Base-by-base conservation (phyloP, 2,113 vertebrate genomes). In the Hassar affinis region DNA sequence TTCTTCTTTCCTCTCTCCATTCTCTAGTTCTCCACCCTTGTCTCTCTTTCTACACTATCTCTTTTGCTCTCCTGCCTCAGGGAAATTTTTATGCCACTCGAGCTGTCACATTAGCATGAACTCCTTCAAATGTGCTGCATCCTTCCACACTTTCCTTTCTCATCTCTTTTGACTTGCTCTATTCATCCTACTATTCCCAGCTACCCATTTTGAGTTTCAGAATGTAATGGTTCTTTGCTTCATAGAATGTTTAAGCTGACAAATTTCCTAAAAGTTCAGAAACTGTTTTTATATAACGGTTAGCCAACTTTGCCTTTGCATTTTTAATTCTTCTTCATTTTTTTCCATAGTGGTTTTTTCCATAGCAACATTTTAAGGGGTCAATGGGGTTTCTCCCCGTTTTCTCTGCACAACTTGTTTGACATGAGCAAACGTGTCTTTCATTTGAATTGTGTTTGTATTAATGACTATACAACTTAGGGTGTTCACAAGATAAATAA, bases 91-190 rank as follows among this genome's bases (percentile, higher is more conserved):
- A 62, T 45, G 81, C 81, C 69, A 82, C 71, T 82, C 57, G 3
- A 49, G 71, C 69, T 75, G 81, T 82, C 81, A 82, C 81, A 74
- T 74, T 61, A 82, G 56, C 81, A 72, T 75, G 62, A 72, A 82
- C 56, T 82, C 42, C 71, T 82, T 10, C 57, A 82, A 82, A 82
- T 51, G 7, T 61, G 56, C 56, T 82, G 27, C 35, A 49, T 82
- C 38, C n/a, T 25, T 82, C 57, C 57, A 72, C 27, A 35, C 38
- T 51, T 61, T 80, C 6, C 30, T 20, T 57, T 59, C 54, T 47
- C 54, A 49, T 52, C 20, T 22, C 11, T 52, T 61, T 8, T 25
- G 2, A 7, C 4, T 59, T 11, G 64, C n/a, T 27, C 3, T 47
- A n/a, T 61, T 59, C 38, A 59, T 47, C 33, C n/a, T 47, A 17